phyloP scores from a whole-genome alignment of 2,888 invertebrate species.

The Lochmaea crataegi region DNA sequence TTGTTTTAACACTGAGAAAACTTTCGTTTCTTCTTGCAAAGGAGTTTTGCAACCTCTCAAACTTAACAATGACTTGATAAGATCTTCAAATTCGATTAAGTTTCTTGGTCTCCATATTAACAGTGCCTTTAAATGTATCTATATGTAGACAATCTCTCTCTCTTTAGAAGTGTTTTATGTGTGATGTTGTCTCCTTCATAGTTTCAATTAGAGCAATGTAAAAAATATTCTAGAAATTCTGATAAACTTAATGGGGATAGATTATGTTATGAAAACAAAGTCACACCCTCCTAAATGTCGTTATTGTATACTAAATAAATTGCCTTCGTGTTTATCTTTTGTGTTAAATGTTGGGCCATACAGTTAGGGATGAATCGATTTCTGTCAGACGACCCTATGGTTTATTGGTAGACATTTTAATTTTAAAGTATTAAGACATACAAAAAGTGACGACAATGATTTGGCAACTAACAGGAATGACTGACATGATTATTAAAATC shows the following conservation, averaged over 20 bases:
- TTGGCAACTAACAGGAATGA: too few relatives aligned
- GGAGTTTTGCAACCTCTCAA: too few relatives aligned
- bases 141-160: too few relatives aligned
- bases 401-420: conserved; percentile 4
- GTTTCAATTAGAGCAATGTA: neutral
- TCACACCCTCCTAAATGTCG: conserved; percentile 5
- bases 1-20: too few relatives aligned
- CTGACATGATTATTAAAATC: too few relatives aligned
- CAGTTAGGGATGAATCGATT: conserved; percentile 4
- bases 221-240: neutral
- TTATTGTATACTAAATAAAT: conserved; percentile 9
- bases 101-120: too few relatives aligned
- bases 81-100: too few relatives aligned
- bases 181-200: too few relatives aligned
- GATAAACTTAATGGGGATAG: neutral
- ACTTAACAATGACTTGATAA: too few relatives aligned
- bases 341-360: neutral
- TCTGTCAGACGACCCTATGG: neutral
- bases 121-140: too few relatives aligned
- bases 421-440: neutral
- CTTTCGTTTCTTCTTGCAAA: too few relatives aligned
- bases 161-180: too few relatives aligned
- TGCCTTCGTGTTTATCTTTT: neutral
- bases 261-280: neutral
- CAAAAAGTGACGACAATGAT: neutral